These are phyloP conservation scores for Smithornis capensis DNA, from an alignment of 2,113 vertebrate genomes.

Conservation along the genomic window DNA sequence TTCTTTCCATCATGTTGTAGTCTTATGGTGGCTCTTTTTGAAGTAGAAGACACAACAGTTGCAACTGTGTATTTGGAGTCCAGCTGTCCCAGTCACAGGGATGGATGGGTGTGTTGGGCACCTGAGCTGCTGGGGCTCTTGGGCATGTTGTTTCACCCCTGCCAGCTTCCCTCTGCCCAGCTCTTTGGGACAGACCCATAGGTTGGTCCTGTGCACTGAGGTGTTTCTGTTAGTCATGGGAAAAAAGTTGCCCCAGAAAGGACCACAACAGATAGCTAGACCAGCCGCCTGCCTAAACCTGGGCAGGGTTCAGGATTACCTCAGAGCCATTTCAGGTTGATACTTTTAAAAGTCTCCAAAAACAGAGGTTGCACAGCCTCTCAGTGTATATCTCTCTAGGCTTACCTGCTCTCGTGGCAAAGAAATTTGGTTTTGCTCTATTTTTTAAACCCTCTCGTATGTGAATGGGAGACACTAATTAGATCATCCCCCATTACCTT, in stretches of 20 bases:
- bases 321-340: background rate
- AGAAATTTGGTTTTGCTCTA: background rate
- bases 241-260: background rate
- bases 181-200: fast-evolving
- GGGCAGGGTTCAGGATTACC: background rate
- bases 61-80: background rate
- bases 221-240: background rate
- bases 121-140: background rate
- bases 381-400: background rate
- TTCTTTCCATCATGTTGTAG: background rate
- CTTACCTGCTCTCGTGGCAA: background rate
- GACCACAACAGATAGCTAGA: background rate
- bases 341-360: background rate
- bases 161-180: background rate
- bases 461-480: background rate
- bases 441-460: background rate
- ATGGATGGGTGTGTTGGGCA: fast-evolving
- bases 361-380: background rate
- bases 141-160: background rate
- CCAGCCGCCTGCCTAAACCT: background rate
- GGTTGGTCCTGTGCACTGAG: background rate
- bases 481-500: background rate
- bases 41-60: background rate
- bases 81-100: background rate
- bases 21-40: background rate